Evolutionary conservation across 2,797 vertebrate species (phyloP).

Genomic region (Rachycentron canadum): DNA sequence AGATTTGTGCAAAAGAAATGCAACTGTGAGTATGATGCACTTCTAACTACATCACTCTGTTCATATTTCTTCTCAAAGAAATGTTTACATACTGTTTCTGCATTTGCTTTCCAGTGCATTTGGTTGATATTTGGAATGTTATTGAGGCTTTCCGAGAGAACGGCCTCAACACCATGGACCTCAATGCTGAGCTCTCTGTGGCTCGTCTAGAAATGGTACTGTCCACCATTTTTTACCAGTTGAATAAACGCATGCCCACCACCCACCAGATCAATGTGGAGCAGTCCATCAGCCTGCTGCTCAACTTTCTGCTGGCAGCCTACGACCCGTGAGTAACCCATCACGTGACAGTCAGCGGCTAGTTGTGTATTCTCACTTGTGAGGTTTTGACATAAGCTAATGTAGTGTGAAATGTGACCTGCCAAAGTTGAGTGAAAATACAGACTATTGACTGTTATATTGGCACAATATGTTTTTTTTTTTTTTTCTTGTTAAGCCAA

Average conservation of each 20-base stretch:
- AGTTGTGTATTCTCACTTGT: conserved; percentile 29
- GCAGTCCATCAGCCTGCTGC: conserved; percentile 94
- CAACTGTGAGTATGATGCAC: conserved; percentile 90
- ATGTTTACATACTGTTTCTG: neutral
- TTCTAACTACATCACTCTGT: neutral
- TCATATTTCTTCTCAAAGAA: neutral
- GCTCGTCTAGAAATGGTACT: conserved; percentile 94
- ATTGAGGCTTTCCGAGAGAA: conserved; percentile 97
- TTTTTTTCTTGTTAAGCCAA: conserved; percentile 10
- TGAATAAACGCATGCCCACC: conserved; percentile 98
- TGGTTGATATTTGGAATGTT: conserved; percentile 99
- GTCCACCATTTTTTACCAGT: conserved; percentile 96
- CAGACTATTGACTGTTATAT: conserved; percentile 24
- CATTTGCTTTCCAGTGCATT: conserved; percentile 88
- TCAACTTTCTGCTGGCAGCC: conserved; percentile 97
- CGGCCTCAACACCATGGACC: conserved; percentile 93
- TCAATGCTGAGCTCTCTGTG: conserved; percentile 91
- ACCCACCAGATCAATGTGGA: conserved; percentile 98
- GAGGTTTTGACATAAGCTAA: conserved; percentile 52
- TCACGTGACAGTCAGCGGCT: conserved; percentile 35
- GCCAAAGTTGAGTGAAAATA: conserved; percentile 26
- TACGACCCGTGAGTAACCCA: conserved; percentile 93
- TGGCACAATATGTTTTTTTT: conserved; percentile 1
- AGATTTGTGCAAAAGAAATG: conserved; percentile 99
- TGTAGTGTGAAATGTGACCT: conserved; percentile 43